phyloP scores from a whole-genome alignment of 2,797 vertebrate species.

The Catostomus latipinnis region DNA sequence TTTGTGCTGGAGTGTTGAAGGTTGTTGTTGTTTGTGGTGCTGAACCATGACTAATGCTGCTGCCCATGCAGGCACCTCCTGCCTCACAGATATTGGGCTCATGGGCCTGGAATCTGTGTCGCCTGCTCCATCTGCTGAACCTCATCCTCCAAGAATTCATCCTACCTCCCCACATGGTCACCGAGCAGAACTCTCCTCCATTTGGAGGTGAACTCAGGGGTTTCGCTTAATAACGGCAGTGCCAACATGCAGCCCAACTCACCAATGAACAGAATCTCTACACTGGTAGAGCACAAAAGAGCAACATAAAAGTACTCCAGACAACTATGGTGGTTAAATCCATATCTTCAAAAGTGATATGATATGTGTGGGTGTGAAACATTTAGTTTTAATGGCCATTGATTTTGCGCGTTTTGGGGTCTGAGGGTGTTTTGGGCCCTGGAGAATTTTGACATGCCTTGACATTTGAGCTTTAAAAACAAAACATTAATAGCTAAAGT shows the following conservation, averaged over 20 bases:
- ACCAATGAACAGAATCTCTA: neutral
- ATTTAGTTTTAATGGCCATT: too few relatives aligned
- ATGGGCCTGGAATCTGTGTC: conserved; percentile 51
- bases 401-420: too few relatives aligned
- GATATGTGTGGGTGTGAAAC: too few relatives aligned
- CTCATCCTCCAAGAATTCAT: conserved; percentile 49
- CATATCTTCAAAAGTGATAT: too few relatives aligned
- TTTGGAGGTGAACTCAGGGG: conserved; percentile 54
- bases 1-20: conserved; percentile 29
- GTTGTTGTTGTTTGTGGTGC: conserved; percentile 39
- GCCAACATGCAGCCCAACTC: conserved; percentile 19
- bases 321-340: too few relatives aligned
- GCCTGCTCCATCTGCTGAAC: conserved; percentile 62
- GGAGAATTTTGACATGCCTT: too few relatives aligned
- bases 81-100: conserved; percentile 46
- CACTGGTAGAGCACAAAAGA: neutral
- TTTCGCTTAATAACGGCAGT: conserved; percentile 43
- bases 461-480: too few relatives aligned
- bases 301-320: too few relatives aligned
- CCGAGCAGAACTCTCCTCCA: conserved; percentile 52
- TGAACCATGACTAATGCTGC: conserved; percentile 60
- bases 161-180: conserved; percentile 38
- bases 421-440: too few relatives aligned
- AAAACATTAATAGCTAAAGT: too few relatives aligned
- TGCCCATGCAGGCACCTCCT: conserved; percentile 38